A percentile compares a stretch with the other conserved stretches of the same genome.
phyloP scores from a whole-genome alignment of 1,140 invertebrate species.

The Chlorops oryzae region DNA sequence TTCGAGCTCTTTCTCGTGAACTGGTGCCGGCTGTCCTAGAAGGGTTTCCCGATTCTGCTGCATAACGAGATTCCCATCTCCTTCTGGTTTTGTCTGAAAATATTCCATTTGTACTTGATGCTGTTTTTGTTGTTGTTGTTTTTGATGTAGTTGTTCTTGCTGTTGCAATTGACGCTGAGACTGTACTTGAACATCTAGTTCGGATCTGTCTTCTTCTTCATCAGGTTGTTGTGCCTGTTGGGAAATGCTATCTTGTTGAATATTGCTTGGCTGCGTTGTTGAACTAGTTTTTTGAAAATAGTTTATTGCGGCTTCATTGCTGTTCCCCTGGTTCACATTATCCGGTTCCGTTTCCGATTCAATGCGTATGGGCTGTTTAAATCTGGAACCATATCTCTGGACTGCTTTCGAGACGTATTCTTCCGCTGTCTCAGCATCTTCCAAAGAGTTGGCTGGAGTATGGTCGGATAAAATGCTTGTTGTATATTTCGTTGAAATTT shows the following conservation, averaged over 20 bases:
- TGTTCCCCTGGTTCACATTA: background rate
- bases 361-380: constrained; percentile 26
- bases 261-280: too few species aligned
- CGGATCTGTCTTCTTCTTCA: too few species aligned
- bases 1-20: constrained; percentile 37
- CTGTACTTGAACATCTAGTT: constrained; percentile 4
- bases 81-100: background rate
- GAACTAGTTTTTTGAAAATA: too few species aligned
- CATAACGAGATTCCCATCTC: background rate
- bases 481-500: constrained; percentile 20
- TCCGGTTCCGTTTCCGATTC: constrained; percentile 4
- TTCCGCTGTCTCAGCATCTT: constrained; percentile 38
- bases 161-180: constrained; percentile 9
- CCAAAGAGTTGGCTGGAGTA: constrained; percentile 16
- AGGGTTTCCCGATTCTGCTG: background rate
- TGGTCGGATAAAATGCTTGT: constrained; percentile 21
- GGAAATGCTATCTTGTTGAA: too few species aligned
- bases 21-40: constrained; percentile 20
- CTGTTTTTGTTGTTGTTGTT: constrained; percentile 11
- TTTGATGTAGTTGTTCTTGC: constrained; percentile 15
- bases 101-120: constrained; percentile 4
- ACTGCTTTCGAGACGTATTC: constrained; percentile 44
- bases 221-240: background rate
- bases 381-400: constrained; percentile 30
- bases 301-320: too few species aligned